Base-by-base conservation (phyloP, 2,797 vertebrate genomes). In the Lerista edwardsae region DNA sequence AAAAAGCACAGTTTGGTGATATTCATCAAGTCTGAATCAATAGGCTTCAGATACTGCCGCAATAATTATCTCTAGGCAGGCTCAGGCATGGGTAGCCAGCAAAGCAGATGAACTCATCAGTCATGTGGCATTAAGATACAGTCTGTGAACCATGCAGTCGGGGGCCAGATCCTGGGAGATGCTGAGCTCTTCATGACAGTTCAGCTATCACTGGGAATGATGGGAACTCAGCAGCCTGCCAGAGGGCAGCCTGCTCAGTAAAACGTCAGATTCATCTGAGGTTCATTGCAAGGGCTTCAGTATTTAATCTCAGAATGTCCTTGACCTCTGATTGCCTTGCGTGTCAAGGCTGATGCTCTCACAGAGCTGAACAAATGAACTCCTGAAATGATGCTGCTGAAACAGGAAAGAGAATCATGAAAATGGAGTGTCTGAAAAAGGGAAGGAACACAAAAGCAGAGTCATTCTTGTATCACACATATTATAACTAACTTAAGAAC, bases 281-380 rank as follows among this genome's bases (percentile, higher is more conserved):
- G 64, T 34, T 93, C 82, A 47, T 84, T 55, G 31, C 2, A 1
- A 80, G 88, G 84, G 76, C 82, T 87, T 83, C 59, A 34, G 44
- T 23, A 88, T 86, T 88, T 88, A 85, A 91, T 92, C 79, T 68
- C 34, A 79, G 84, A 15, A 84, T 93, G 91, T 87, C 92, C 87
- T 87, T 94, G 90, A 89, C 87, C 89, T 90, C 75, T 76, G 85
- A 79, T 67, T 87, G 85, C 69, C 85, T 65, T 10, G 44, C 55
- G 44, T 82, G 80, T 91, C 91, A 93, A 93, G 91, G 86, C 88
- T 91, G 85, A 71, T 88, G 75, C 88, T 92, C 84, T 85, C 65
- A 82, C 75, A 73, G 76, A 90, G 87, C 90, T 87, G 85, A 83
- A 93, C 91, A 92, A 87, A 84, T 88, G 78, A 90, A 82, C 2